A percentile compares a stretch with the other conserved stretches of the same genome.
Evolutionary conservation across 1,140 invertebrate genomes (phyloP).

Genomic region (Tetraneura akinire): DNA sequence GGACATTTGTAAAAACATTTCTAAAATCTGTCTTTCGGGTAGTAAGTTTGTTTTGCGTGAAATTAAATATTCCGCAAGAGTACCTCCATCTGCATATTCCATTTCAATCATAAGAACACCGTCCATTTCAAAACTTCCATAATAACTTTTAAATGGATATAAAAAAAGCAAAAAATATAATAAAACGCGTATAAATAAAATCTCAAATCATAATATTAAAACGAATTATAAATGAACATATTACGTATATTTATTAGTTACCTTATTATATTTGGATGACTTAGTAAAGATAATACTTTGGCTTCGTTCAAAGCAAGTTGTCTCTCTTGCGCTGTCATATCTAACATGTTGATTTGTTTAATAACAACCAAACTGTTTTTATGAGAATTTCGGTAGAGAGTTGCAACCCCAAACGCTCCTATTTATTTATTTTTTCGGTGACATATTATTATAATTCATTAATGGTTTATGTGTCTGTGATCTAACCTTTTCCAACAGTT

Average conservation of each 20-base stretch:
- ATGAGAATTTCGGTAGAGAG: slow-evolving; percentile 69
- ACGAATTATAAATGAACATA: neutral
- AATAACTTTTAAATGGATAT: slow-evolving; percentile 64
- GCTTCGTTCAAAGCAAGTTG: slow-evolving; percentile 78
- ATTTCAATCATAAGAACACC: slow-evolving; percentile 77
- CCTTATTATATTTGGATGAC: slow-evolving; percentile 74
- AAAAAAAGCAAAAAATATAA: neutral
- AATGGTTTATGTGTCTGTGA: too few relatives aligned
- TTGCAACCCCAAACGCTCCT: slow-evolving; percentile 77
- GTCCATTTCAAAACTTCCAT: slow-evolving; percentile 75
- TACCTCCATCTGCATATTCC: slow-evolving; percentile 80
- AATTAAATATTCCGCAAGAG: slow-evolving; percentile 67
- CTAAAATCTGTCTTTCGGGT: slow-evolving; percentile 68
- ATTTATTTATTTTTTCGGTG: slow-evolving; percentile 42
- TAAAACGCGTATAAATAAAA: neutral
- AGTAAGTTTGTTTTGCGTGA: slow-evolving; percentile 60
- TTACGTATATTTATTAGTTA: slow-evolving; percentile 37
- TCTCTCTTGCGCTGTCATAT: slow-evolving; percentile 69
- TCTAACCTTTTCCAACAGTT: slow-evolving; percentile 63
- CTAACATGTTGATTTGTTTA: slow-evolving; percentile 76
- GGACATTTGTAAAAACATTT: slow-evolving; percentile 72
- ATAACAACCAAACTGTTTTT: slow-evolving; percentile 72
- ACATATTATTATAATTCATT: too few relatives aligned
- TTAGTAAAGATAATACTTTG: slow-evolving; percentile 69
- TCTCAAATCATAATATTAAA: neutral